These are phyloP conservation scores for Drosophila villosipedis DNA, from an alignment of 2,888 invertebrate species.

Conservation along the genomic window DNA sequence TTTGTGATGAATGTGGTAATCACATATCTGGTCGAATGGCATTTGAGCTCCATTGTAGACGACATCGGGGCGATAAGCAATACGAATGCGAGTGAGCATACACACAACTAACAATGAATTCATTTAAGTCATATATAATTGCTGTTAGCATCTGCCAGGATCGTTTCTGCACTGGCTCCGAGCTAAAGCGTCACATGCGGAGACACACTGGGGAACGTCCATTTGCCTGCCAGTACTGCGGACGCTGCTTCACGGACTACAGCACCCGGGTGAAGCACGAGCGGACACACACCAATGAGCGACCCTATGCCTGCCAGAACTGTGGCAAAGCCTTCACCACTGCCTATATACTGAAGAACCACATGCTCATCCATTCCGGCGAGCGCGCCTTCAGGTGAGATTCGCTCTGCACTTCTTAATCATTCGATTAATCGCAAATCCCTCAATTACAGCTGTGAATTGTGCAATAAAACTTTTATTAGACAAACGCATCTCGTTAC, in stretches of 20 bases:
- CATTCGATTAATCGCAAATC: background rate
- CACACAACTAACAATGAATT: slow-evolving; percentile 1
- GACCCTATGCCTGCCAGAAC: slow-evolving; percentile 70
- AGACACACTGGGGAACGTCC: slow-evolving; percentile 72
- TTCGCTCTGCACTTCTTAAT: background rate
- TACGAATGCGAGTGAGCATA: slow-evolving; percentile 65
- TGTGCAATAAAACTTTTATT: slow-evolving; percentile 60
- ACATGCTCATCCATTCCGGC: slow-evolving; percentile 71
- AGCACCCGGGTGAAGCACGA: slow-evolving; percentile 71
- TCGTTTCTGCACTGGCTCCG: slow-evolving; percentile 72
- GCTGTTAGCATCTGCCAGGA: slow-evolving; percentile 58
- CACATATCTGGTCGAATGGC: slow-evolving; percentile 69
- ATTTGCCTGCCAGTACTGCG: slow-evolving; percentile 69
- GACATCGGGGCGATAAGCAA: slow-evolving; percentile 72
- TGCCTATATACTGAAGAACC: slow-evolving; percentile 70
- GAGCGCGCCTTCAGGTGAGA: slow-evolving; percentile 67
- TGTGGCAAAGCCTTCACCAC: slow-evolving; percentile 78
- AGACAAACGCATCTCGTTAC: slow-evolving; percentile 61
- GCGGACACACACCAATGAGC: slow-evolving; percentile 78
- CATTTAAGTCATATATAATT: background rate
- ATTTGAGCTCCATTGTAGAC: slow-evolving; percentile 71
- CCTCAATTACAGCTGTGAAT: slow-evolving; percentile 45
- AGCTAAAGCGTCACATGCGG: slow-evolving; percentile 70
- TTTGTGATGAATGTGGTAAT: slow-evolving; percentile 71
- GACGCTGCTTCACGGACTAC: slow-evolving; percentile 69